Conservation (phyloP, 2,888 invertebrate species). For the Apamea anceps region DNA sequence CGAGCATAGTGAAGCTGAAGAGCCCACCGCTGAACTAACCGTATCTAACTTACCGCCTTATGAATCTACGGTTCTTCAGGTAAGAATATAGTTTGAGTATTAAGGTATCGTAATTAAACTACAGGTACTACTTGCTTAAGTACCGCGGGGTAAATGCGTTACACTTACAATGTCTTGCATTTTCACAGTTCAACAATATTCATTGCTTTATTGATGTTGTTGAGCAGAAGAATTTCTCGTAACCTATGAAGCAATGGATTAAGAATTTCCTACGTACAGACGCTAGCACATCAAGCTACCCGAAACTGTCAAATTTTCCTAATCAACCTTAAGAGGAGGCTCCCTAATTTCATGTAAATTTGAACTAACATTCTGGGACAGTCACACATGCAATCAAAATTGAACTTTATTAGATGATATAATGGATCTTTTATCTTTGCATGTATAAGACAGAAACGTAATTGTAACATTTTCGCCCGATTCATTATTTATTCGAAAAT, state of each 20-base stretch:
- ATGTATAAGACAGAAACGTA: too few species aligned
- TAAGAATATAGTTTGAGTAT: conserved; percentile 45
- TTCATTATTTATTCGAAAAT: too few species aligned
- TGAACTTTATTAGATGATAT: too few species aligned
- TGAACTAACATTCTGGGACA: too few species aligned
- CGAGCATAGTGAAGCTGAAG: conserved; percentile 85
- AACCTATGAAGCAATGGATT: not conserved
- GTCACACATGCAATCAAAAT: too few species aligned
- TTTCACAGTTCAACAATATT: not conserved
- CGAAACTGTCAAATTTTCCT: too few species aligned
- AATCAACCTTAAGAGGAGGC: too few species aligned
- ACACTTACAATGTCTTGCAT: not conserved
- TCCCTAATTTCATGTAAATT: too few species aligned
- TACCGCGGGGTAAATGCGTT: not conserved
- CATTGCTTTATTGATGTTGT: not conserved
- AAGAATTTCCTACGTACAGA: not conserved
- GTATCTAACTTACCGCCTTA: conserved; percentile 85
- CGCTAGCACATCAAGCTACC: too few species aligned
- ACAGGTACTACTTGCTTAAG: not conserved
- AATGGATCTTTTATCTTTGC: too few species aligned
- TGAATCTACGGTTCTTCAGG: conserved; percentile 82
- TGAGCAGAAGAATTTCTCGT: not conserved
- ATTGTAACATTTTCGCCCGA: too few species aligned
- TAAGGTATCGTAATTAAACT: not conserved
- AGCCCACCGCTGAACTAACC: conserved; percentile 81